phyloP scores from a whole-genome alignment of 2,113 vertebrate genomes.

The Monarcha castaneiventris region DNA sequence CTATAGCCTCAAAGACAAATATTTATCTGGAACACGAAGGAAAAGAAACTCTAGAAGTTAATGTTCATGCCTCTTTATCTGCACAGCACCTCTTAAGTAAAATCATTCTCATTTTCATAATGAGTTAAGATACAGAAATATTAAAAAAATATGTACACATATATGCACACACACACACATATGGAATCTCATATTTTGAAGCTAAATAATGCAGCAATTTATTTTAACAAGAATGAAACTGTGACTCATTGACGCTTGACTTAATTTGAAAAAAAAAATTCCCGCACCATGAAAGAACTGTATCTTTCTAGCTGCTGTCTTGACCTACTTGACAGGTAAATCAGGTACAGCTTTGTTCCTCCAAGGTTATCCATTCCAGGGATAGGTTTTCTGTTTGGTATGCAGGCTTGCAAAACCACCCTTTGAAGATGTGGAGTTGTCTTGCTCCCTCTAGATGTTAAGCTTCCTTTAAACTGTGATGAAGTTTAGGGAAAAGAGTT shows the following conservation, averaged over 20 bases:
- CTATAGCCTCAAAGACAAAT: neutral
- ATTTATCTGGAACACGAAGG: neutral
- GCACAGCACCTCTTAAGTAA: neutral
- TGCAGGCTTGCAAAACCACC: neutral
- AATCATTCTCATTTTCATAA: neutral
- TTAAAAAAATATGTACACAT: neutral
- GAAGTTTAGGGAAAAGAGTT: slow-evolving; percentile 51
- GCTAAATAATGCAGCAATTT: neutral
- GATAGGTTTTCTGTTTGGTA: slow-evolving; percentile 15
- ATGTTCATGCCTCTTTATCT: neutral
- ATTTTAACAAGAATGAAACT: neutral
- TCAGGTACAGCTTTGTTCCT: neutral
- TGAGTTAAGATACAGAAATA: neutral
- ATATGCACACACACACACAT: neutral
- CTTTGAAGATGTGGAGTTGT: slow-evolving; percentile 61
- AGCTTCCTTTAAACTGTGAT: slow-evolving; percentile 52
- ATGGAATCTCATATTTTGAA: neutral
- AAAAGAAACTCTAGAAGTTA: neutral
- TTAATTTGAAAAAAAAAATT: slow-evolving; percentile 1
- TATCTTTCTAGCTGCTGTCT: neutral
- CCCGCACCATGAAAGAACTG: neutral
- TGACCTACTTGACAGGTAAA: slow-evolving; percentile 31
- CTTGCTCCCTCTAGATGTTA: slow-evolving; percentile 55
- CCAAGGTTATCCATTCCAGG: slow-evolving; percentile 38
- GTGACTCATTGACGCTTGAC: neutral